Base-by-base conservation (phyloP, 1,140 invertebrate species). In the Archivesica marissinica region DNA sequence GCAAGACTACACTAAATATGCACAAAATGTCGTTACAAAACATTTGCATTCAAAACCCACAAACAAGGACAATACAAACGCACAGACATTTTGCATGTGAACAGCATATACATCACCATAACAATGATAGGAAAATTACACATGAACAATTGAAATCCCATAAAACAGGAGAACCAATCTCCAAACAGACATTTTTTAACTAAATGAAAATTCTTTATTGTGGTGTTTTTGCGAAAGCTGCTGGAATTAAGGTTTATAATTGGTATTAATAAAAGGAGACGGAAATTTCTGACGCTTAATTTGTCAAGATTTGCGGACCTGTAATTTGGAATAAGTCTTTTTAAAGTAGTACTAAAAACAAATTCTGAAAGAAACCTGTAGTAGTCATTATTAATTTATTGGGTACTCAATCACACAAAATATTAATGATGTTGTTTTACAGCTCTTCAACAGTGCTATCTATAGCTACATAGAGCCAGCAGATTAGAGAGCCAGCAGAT, bases 61-160 rank as follows among this genome's bases (percentile, higher is more conserved):
- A 41, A 70, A 44, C 30, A 47, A 30, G 38, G 38, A 70, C 66
- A 70, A 70, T 70, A 39, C 41, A 70, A 70, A 25, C 41, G n/a
- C 23, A 17, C 66, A 70, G 66, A 70, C 66, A 70, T 70, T 64
- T 78, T 78, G 76, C 76, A 78, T 78, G 76, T 44, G 38, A 78
- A 41, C 28, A 28, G 17, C 39, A 4, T 61, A 78, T 78, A 78
- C 56, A 78, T 78, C 76, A 78, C 61, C 52, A 50, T 59, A 54
- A 54, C 13, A 78, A 35, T 78, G 76, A 78, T 78, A 78, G 76
- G 52, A 64, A 78, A 78, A 78, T 78, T 78, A 78, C 76, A 64
- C 38, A 64, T 78, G 61, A 78, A 78, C 76, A 78, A 78, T 78
- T 78, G 76, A 78, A 78, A 59, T 41, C 35, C 13, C 56, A 78